Conservation (phyloP, 2,797 vertebrate species). For the Lophura swinhoii region DNA sequence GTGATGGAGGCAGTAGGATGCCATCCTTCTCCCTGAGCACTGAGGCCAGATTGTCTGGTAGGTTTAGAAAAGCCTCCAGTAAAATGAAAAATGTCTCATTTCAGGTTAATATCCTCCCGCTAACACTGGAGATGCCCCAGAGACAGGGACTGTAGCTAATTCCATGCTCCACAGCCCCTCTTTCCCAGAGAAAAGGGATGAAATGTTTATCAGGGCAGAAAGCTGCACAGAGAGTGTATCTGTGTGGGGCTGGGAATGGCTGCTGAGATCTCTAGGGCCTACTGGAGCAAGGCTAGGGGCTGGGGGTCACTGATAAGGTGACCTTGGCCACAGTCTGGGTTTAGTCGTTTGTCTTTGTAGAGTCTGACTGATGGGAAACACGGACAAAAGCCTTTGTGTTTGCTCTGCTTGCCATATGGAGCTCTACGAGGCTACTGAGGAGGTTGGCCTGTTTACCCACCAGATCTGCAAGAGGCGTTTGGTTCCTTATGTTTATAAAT, state of each 20-base stretch:
- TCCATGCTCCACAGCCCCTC: rapidly evolving
- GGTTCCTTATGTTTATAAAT: conserved; percentile 43
- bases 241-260: conserved; percentile 62
- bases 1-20: neutral
- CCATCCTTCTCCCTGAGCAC: neutral
- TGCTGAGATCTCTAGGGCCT: conserved; percentile 26
- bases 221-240: neutral
- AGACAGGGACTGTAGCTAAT: neutral
- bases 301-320: conserved; percentile 66
- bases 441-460: neutral
- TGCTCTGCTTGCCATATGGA: conserved; percentile 69
- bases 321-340: conserved; percentile 38
- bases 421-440: neutral
- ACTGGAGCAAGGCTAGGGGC: conserved; percentile 32
- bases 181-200: conserved; percentile 18
- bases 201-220: conserved; percentile 36
- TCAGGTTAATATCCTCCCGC: neutral
- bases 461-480: conserved; percentile 1
- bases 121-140: neutral
- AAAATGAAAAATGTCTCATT: neutral
- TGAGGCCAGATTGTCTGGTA: neutral
- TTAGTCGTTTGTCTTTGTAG: conserved; percentile 38
- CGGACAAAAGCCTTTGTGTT: conserved; percentile 44
- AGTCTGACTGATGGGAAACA: conserved; percentile 39
- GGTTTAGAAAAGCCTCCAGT: neutral